phyloP scores from a whole-genome alignment of 35 echinoderm and acorn worm genomes.

The Patiria miniata region DNA sequence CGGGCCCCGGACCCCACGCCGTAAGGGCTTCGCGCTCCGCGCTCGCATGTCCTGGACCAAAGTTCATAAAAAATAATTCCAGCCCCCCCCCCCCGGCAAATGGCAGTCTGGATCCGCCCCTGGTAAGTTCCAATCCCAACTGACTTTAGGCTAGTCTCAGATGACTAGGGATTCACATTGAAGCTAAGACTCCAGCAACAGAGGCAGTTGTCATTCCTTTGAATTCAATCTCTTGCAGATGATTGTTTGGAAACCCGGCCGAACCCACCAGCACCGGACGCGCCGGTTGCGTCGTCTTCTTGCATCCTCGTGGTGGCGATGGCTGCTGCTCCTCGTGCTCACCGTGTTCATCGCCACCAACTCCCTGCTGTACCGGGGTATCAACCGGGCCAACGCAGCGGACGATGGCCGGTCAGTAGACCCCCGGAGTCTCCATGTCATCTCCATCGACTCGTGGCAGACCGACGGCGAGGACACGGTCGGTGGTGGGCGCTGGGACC shows the following conservation, averaged over 20 bases:
- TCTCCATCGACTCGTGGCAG: constrained; percentile 40
- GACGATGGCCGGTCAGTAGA: neutral
- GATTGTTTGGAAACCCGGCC: neutral
- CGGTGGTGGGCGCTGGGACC: neutral
- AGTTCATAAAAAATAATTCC: too few relatives aligned
- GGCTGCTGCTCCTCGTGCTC: constrained; percentile 17
- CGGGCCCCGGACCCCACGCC: too few relatives aligned
- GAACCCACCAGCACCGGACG: neutral
- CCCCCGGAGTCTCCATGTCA: constrained; percentile 14
- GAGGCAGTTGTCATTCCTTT: too few relatives aligned
- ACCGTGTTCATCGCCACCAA: constrained; percentile 20
- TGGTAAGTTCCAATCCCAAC: too few relatives aligned
- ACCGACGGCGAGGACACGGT: neutral
- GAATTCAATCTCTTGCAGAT: neutral
- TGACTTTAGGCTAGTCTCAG: too few relatives aligned
- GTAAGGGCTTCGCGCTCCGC: too few relatives aligned
- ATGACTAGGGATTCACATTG: too few relatives aligned
- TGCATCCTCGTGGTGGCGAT: neutral
- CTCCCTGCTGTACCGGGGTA: constrained; percentile 25
- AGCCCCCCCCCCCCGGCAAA: too few relatives aligned
- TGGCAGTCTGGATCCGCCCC: too few relatives aligned
- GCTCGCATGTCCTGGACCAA: too few relatives aligned
- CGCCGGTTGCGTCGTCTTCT: neutral
- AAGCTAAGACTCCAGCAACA: too few relatives aligned
- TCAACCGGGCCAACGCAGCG: neutral